A percentile compares a stretch with the other conserved stretches of the same genome.
These are phyloP conservation scores for Bungarus multicinctus DNA, from an alignment of 2,113 vertebrate genomes.

Conservation along the genomic window DNA sequence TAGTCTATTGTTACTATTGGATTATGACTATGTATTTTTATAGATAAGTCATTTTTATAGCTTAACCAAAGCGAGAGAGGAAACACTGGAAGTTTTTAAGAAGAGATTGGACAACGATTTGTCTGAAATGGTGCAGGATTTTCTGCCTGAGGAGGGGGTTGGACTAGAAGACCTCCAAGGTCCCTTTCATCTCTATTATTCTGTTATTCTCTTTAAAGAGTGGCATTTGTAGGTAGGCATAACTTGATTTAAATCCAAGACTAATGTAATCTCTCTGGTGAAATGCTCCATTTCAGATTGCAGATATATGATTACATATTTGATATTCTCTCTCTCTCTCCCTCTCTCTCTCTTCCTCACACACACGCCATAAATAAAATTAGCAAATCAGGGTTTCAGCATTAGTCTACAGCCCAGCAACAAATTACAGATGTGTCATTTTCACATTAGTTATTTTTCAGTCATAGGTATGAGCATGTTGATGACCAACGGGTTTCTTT, in stretches of 20 bases:
- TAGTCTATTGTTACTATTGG: no score
- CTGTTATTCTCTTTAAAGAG: background rate
- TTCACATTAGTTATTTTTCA: background rate
- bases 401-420: background rate
- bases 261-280: background rate
- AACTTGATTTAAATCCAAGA: background rate
- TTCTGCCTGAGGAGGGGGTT: background rate
- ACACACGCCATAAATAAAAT: background rate
- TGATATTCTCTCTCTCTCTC: background rate
- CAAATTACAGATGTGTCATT: background rate
- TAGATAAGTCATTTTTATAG: no score
- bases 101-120: background rate
- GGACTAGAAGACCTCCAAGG: background rate
- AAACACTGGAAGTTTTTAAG: no score
- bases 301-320: background rate
- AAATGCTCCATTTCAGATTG: background rate
- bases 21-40: no score
- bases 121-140: background rate
- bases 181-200: background rate
- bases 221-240: background rate
- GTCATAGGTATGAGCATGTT: background rate
- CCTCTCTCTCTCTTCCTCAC: no score
- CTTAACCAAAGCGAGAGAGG: no score
- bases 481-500: background rate
- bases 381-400: no score